Base-by-base conservation (phyloP, 2,888 invertebrate genomes). In the Trachelus stipa region DNA sequence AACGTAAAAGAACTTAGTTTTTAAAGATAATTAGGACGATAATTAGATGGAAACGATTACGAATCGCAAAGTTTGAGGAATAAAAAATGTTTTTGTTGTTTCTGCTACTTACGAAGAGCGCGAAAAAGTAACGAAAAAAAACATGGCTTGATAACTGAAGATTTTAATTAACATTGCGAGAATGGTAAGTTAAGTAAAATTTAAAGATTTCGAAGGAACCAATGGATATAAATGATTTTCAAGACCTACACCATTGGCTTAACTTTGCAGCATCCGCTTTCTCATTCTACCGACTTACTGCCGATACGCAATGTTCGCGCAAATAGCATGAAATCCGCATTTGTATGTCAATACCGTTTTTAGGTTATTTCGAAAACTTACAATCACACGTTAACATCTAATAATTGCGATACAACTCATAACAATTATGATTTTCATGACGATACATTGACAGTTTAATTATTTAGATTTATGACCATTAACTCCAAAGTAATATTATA, bases 241-340 rank as follows among this genome's bases (percentile, higher is more conserved):
- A 69, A 79, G 69, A 80, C 34, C 84, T 85, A 83, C 84, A 84
- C 83, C 85, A 81, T 80, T 84, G 87, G 78, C 75, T 81, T 78
- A 76, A 84, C 82, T 81, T 78, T 71, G 68, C 80, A 79, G 80
- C 81, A 79, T 79, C 83, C 82, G 83, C 87, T 87, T 87, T 87
- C 87, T 85, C 87, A 80, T 82, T 81, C 77, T 69, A 74, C 68
- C 78, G 9, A 56, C 56, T 23, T 9, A 56, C 56, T 23, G 23
- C 30, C 31, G 73, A 73, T 34, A 56, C 56, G 56, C 56, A 56
- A 56, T 56, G 56, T 56, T 56, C 56, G 56, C 23, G 56, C 56
- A 56, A 56, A 56, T 56, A 56, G 9, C 9, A 56, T 23, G 56
- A 56, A 56, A 23, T 23, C 56, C 56, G 23, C 56, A 56, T 23